Evolutionary conservation across 2,888 invertebrate species (phyloP), one percentile per base, ranked within the genome.

Genomic region (Entomobrya multifasciata): DNA sequence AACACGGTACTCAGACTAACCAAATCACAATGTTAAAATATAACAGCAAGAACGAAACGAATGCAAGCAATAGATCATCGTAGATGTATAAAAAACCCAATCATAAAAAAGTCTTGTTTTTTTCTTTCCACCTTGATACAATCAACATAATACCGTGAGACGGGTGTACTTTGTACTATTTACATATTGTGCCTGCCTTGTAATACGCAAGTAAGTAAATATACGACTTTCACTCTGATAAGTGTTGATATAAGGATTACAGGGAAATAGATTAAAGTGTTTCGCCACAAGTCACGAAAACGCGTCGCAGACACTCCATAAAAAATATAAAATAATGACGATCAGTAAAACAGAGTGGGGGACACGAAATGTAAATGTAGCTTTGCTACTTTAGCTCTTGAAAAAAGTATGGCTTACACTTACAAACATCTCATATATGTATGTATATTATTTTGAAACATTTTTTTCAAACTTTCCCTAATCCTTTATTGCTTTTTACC

Each of bases 181-280:
- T 36, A 36, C 5, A 36, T 36, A 36, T 8, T 36, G 4, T 8
- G 36, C 36, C 36, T 36, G 36, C 36, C 4, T 36, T 36, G 5
- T 36, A 36, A 4, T 36, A n/a, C 8, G 36, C 36, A 6, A 36
- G 36, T 36, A 4, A 36, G 4, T 36, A 36, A 36, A 36, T 36
- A 36, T 36, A 36, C 8, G 15, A 30, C 17, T 62, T 36, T 62
- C 36, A 44, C 44, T 44, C 67, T 67, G 67, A 67, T 67, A 67
- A 67, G 44, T 22, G 67, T 44, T 67, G 67, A 82, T 74, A 74
- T 62, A n/a, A 25, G 41, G 27, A 82, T 82, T 82, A 74, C 60
- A 41, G 70, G 82, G 62, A 82, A 82, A 82, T 55, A 82, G 82
- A 82, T 82, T 82, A 82, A 72, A 82, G 82, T n/a, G 47, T 82